Evolutionary conservation across 2,113 vertebrate species (phyloP), one percentile per base, ranked within the genome.

Genomic region (Chelonoidis abingdonii): DNA sequence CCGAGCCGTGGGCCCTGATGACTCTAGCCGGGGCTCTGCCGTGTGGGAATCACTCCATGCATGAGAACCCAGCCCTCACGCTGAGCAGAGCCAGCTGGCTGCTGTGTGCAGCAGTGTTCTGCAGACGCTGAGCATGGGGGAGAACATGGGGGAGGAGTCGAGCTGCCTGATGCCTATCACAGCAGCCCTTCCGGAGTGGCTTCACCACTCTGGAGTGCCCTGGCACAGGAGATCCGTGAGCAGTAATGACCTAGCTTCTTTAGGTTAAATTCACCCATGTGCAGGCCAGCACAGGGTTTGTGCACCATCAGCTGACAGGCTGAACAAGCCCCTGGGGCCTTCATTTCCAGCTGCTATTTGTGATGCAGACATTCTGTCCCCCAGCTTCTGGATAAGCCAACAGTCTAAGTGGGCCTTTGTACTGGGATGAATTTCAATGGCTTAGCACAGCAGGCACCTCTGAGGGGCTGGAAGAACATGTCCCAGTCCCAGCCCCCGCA

Each of bases 31-130:
- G 75, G 75, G 25, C 75, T 27, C 75, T 78, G 75, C 41, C 24
- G 44, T 2, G 24, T 78, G 78, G 8, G 3, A 24, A 90, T 93
- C 29, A 84, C 0, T 0, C 50, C 0, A 0, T 5, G 1, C 0
- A 0, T 2, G 3, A 38, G 53, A 57, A 25, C 65, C 38, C 75
- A 47, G 75, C 6, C 21, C 75, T 76, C 38, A 27, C 11, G 3
- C 24, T 27, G 41, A 76, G 75, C 21, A 44, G 41, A 47, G 41
- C 41, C 44, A 78, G 75, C 41, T 78, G 41, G 41, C 24, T 47
- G 75, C 75, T 27, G 41, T 38, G 41, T 47, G 75, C 44, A 44
- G 72, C 38, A 11, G 6, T 3, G 10, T 38, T 76, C 72, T 24
- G 72, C 72, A 14, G 13, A 27, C 25, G 6, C 24, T 8, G 6